Base-by-base conservation (phyloP, 2,113 vertebrate species). In the Sardina pilchardus region DNA sequence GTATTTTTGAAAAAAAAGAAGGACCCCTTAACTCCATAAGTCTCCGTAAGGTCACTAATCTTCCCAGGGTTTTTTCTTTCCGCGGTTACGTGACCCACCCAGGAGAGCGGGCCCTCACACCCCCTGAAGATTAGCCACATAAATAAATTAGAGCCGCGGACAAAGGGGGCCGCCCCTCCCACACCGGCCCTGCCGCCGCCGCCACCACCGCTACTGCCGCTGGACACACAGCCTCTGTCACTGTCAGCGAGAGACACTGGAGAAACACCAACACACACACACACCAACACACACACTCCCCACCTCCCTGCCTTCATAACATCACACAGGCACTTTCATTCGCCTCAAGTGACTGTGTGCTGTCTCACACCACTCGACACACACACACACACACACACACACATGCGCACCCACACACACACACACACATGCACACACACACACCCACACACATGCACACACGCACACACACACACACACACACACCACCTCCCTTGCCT, bases 121-220 rank as follows among this genome's bases (percentile, higher is more conserved):
- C 90, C 92, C 91, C 90, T 90, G 91, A 93, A 94, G 93, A 93
- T 94, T 94, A 94, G 92, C 92, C 92, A 93, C 90, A 90, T 93
- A 93, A 93, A 94, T 93, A 93, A 93, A 93, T 93, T 93, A 93
- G 94, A 91, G 88, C 88, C 87, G n/a, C 81, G 88, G 84, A 90
- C 92, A 93, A 93, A 91, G 87, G 88, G 91, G 71, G 90, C 87
- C 78, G 80, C 81, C 12, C 82, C 85, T 71, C 88, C 89, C 90
- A 89, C 85, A 83, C 86, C 88, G 91, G 87, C 63, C 12, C 81
- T 24, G 67, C 16, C 0, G 85, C 90, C n/a, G 0, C 63, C 63
- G 10, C 81, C 19, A 56, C 16, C 0, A 84, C 90, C n/a, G 0
- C 63, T n/a, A 59, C 19, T 59, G 86, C 88, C 84, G 88, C 84